Evolutionary conservation across 2,888 invertebrate species (phyloP).

Genomic region (Oligia latruncula): DNA sequence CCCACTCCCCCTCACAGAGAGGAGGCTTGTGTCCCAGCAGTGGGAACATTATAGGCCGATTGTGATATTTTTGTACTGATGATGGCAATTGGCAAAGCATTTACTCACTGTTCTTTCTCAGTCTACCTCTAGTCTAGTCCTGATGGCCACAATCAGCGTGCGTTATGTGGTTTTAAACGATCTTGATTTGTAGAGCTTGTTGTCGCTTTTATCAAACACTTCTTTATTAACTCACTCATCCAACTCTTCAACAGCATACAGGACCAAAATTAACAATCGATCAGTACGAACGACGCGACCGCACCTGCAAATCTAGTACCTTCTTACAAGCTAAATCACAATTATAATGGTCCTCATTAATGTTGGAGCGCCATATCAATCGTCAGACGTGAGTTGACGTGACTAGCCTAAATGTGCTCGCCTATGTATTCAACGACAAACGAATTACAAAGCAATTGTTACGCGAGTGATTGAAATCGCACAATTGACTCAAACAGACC

Average conservation of each 20-base stretch:
- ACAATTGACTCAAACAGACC: slow-evolving; percentile 39
- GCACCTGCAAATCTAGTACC: slow-evolving; percentile 38
- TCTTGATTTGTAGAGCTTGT: neutral
- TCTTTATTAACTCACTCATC: neutral
- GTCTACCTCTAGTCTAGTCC: neutral
- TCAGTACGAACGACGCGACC: neutral
- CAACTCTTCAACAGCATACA: neutral
- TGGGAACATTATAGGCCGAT: too few species aligned
- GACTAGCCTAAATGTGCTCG: slow-evolving; percentile 40
- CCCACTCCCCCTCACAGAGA: too few species aligned
- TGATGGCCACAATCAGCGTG: neutral
- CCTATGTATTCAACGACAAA: slow-evolving; percentile 43
- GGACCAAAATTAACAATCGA: slow-evolving; percentile 1
- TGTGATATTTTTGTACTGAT: neutral
- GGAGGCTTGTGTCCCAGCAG: too few species aligned
- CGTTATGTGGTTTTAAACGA: neutral
- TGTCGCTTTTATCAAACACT: neutral
- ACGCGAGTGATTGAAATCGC: slow-evolving; percentile 32
- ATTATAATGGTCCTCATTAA: slow-evolving; percentile 54
- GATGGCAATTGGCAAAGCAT: neutral
- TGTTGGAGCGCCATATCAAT: slow-evolving; percentile 39
- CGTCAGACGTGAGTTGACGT: slow-evolving; percentile 43
- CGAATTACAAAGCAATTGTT: slow-evolving; percentile 48
- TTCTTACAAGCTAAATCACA: slow-evolving; percentile 19
- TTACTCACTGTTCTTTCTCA: neutral